These are phyloP conservation scores for Marmota flaviventris DNA, from an alignment of 2,113 vertebrate species.

Conservation along the genomic window DNA sequence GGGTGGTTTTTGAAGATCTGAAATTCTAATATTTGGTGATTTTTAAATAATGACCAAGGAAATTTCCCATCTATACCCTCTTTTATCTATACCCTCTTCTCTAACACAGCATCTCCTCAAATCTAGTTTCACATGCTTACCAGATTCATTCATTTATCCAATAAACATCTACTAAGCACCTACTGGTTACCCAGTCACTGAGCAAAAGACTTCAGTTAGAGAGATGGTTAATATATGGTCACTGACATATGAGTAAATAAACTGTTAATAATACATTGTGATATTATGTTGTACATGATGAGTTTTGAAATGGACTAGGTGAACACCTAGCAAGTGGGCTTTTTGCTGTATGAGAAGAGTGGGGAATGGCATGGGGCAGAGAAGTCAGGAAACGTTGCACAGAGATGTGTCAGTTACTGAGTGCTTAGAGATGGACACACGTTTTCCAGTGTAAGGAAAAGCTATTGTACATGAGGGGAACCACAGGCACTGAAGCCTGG, in stretches of 20 bases:
- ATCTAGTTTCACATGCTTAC: slow-evolving; percentile 31
- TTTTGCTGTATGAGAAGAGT: neutral
- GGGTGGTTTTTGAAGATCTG: slow-evolving; percentile 50
- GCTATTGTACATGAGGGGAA: slow-evolving; percentile 17
- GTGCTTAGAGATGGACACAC: neutral
- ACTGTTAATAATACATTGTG: neutral
- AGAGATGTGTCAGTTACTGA: neutral
- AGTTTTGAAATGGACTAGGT: neutral
- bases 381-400: neutral
- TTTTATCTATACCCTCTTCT: slow-evolving; percentile 37
- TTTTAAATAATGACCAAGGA: slow-evolving; percentile 44
- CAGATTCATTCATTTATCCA: slow-evolving; percentile 11
- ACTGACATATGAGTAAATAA: neutral
- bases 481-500: neutral
- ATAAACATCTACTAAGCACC: slow-evolving; percentile 1
- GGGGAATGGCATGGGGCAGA: neutral
- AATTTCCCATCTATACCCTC: neutral
- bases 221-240: neutral
- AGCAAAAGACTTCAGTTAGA: slow-evolving; percentile 48
- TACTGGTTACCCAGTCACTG: slow-evolving; percentile 41
- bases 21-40: slow-evolving; percentile 42
- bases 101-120: neutral
- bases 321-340: neutral
- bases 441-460: neutral
- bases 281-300: neutral